Conservation (phyloP, 2,797 vertebrate species). For the Sebastiscus tertius region DNA sequence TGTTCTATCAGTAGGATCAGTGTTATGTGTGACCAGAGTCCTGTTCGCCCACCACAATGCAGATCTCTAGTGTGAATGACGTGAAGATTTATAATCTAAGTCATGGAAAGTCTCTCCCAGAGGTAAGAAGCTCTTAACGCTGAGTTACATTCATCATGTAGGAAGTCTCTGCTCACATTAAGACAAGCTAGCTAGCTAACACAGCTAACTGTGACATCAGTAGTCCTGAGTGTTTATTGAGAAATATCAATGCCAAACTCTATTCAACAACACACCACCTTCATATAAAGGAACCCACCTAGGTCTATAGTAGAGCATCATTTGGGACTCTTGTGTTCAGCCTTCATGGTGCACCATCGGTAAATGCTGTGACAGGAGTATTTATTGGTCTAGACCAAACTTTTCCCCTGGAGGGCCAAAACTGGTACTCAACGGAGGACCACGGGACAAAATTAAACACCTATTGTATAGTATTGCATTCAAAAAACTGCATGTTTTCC, state of each 20-base stretch:
- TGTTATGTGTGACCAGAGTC: constrained; percentile 51
- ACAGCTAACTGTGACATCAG: neutral
- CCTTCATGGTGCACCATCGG: neutral
- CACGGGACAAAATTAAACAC: too few species aligned
- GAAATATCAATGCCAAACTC: neutral
- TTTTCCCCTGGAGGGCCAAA: too few species aligned
- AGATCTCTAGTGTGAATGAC: constrained; percentile 95
- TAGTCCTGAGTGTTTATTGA: neutral
- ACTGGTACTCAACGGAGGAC: too few species aligned
- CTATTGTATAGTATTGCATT: too few species aligned
- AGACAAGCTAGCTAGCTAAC: constrained; percentile 6
- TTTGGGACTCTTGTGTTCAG: neutral
- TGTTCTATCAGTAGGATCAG: neutral
- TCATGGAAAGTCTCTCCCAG: constrained; percentile 93
- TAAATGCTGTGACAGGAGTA: neutral
- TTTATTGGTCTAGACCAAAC: too few species aligned
- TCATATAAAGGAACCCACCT: neutral
- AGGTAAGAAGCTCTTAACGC: constrained; percentile 83
- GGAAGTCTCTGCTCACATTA: neutral
- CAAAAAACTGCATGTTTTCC: too few species aligned
- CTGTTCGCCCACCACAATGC: constrained; percentile 77
- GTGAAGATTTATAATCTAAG: constrained; percentile 98
- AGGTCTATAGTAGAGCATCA: accelerated
- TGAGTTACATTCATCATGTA: neutral
- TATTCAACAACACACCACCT: accelerated